Conservation (phyloP, 2,888 invertebrate genomes). For the Rhingia rostrata region DNA sequence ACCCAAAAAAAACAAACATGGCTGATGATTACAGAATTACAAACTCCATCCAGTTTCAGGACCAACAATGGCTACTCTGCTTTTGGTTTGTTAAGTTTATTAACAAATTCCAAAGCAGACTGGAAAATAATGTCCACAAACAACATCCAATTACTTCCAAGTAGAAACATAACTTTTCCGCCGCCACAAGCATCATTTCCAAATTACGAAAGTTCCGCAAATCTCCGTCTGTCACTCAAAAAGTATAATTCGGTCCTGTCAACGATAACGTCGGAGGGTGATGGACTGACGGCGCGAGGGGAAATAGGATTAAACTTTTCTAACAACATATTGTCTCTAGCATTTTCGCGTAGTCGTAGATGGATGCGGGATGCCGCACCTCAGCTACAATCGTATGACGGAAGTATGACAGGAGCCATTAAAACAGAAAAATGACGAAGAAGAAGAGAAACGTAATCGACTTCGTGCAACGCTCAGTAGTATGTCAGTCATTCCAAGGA, state of each 20-base stretch:
- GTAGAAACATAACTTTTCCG: too few species aligned
- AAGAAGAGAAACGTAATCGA: background rate
- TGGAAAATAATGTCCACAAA: too few species aligned
- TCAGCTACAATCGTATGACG: slow-evolving; percentile 25
- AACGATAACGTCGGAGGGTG: background rate
- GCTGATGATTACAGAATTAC: too few species aligned
- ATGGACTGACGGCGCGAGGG: background rate
- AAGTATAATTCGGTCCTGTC: background rate
- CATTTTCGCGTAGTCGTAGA: background rate
- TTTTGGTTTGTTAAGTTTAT: too few species aligned
- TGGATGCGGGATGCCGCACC: background rate
- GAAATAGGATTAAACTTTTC: background rate
- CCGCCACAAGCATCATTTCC: background rate
- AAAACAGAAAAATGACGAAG: slow-evolving; percentile 6
- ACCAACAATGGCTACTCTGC: too few species aligned
- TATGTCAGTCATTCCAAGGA: slow-evolving; percentile 19
- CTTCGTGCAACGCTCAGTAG: slow-evolving; percentile 15
- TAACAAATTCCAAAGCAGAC: too few species aligned
- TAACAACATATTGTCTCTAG: background rate
- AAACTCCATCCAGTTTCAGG: too few species aligned
- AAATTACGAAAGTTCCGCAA: slow-evolving; percentile 1
- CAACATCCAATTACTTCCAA: too few species aligned
- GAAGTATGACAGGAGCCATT: slow-evolving; percentile 32
- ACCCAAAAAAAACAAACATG: too few species aligned
- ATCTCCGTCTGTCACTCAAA: slow-evolving; percentile 15